Evolutionary conservation across 2,113 vertebrate species (phyloP).

Genomic region (Phrynosoma platyrhinos): DNA sequence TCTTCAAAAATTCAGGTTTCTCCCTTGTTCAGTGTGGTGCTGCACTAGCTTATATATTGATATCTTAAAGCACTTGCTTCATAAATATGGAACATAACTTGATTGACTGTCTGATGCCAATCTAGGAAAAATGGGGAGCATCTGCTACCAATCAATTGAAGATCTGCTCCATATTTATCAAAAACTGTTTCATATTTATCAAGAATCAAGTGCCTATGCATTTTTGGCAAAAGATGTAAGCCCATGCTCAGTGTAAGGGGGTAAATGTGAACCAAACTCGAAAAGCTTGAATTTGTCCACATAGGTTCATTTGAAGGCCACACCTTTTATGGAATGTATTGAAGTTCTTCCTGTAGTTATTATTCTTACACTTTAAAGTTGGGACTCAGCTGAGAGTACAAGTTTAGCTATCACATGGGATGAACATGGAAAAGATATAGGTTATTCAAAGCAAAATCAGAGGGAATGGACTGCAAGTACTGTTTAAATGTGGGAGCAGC

Average conservation of each 20-base stretch:
- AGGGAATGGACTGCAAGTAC: too few relatives aligned
- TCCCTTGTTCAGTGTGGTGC: neutral
- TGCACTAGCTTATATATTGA: neutral
- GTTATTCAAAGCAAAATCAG: neutral
- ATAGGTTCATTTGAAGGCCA: neutral
- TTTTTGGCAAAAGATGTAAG: neutral
- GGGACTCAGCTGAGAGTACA: neutral
- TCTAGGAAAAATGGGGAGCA: neutral
- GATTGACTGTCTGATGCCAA: neutral
- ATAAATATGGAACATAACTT: neutral
- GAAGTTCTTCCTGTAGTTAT: neutral
- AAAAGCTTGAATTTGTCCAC: neutral
- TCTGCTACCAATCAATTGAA: neutral
- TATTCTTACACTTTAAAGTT: neutral
- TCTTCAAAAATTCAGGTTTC: neutral
- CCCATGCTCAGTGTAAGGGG: neutral
- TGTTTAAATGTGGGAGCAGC: too few relatives aligned
- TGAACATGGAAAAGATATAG: neutral
- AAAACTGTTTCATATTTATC: neutral
- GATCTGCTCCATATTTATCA: neutral
- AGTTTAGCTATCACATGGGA: neutral
- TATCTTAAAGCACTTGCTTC: neutral
- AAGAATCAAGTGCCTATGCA: neutral
- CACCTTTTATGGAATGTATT: neutral
- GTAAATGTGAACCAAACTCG: neutral